A percentile compares a stretch with the other conserved stretches of the same genome.
Conservation (phyloP, 1,140 invertebrate species). For the Dreissena rostriformis region DNA sequence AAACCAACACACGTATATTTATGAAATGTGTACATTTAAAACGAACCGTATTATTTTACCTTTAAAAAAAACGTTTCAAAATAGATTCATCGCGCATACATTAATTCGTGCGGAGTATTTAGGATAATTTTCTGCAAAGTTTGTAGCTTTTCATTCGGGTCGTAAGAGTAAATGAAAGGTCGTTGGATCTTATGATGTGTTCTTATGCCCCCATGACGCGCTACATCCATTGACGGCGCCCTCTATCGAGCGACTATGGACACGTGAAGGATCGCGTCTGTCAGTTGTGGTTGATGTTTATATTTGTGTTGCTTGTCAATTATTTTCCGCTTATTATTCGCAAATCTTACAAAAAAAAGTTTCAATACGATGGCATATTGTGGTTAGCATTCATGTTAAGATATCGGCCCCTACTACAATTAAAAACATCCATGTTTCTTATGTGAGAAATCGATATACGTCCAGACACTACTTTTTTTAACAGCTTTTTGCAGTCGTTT, state of each 20-base stretch:
- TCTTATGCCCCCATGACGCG: neutral
- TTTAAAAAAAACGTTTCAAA: neutral
- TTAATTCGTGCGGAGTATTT: neutral
- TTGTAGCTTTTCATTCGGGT: neutral
- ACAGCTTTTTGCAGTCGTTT: too few species aligned
- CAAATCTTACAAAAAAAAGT: neutral
- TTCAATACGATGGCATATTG: neutral
- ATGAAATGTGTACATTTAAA: neutral
- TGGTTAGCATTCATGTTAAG: neutral
- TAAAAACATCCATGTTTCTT: too few species aligned
- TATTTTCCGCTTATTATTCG: neutral
- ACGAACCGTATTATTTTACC: neutral
- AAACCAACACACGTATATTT: neutral
- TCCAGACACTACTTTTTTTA: too few species aligned
- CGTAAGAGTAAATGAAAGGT: neutral
- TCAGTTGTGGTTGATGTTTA: neutral
- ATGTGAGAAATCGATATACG: too few species aligned
- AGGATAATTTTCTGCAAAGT: neutral
- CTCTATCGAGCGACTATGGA: neutral
- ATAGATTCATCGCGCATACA: neutral
- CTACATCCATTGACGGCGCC: neutral
- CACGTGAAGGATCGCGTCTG: neutral
- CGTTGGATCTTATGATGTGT: neutral
- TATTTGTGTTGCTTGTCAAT: neutral
- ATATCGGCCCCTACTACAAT: neutral